A percentile compares a stretch with the other conserved stretches of the same genome.
These are phyloP conservation scores for Diachrysia chrysitis DNA, from an alignment of 2,888 invertebrate species.

Conservation along the genomic window DNA sequence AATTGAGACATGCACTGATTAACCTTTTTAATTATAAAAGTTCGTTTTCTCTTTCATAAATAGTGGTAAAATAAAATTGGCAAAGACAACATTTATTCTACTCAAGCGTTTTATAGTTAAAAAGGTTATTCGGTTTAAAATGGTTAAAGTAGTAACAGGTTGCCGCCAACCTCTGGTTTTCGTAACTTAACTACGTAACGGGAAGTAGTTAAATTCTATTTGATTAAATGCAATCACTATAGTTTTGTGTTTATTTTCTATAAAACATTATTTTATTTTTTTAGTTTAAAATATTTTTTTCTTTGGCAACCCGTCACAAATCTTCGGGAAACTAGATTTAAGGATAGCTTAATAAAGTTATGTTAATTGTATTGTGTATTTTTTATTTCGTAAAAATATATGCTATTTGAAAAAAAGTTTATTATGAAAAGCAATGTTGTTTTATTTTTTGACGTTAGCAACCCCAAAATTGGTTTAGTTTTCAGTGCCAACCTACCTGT, in stretches of 20 bases:
- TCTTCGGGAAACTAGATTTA: slow-evolving; percentile 63
- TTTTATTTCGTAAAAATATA: slow-evolving; percentile 85
- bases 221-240: slow-evolving; percentile 10
- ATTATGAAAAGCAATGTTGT: slow-evolving; percentile 71
- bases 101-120: not conserved
- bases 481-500: too few species aligned
- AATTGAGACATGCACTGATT: not conserved
- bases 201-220: not conserved
- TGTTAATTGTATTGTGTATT: slow-evolving; percentile 81
- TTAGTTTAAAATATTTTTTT: slow-evolving; percentile 54
- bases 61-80: not conserved
- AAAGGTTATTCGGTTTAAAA: not conserved
- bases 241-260: slow-evolving; percentile 42
- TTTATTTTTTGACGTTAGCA: slow-evolving; percentile 66
- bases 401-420: slow-evolving; percentile 82
- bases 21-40: not conserved
- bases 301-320: slow-evolving; percentile 64
- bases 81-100: not conserved
- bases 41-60: not conserved
- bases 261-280: slow-evolving; percentile 50
- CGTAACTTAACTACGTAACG: not conserved
- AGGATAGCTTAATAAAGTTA: slow-evolving; percentile 77
- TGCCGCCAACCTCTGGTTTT: not conserved
- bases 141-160: slow-evolving; percentile 6
- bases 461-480: not conserved